Base-by-base conservation (phyloP, 2,888 invertebrate species). In the Eupithecia abbreviata region DNA sequence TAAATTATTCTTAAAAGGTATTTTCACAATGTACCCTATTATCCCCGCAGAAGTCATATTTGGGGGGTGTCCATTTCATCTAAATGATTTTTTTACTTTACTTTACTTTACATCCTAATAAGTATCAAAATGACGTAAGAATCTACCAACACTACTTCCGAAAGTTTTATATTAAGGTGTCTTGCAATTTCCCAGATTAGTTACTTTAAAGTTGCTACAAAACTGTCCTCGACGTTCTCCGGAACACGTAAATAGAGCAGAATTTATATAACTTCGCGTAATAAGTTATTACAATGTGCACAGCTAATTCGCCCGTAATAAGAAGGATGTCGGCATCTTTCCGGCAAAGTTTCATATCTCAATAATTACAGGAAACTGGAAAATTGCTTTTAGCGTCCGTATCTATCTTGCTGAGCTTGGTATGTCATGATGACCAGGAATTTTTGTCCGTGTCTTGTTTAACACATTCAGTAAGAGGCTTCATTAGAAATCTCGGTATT, bases 301-400 rank as follows among this genome's bases (percentile, higher is more conserved):
- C 68, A 77, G 12, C 73, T 58, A 78, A 72, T 72, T 71, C 55
- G 12, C 67, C 69, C 68, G 68, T 71, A 68, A 74, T 72, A 66
- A 73, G 79, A 79, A 82, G 81, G 84, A 85, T 83, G 83, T 83
- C 69, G 77, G 71, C 73, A 49, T 71, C 79, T 80, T 81, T 82
- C 84, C 82, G 82, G 78, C 71, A 73, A 74, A 80, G 83, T 84
- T 85, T 83, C 81, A 83, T 87, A 84, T 83, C 84, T 81, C 79
- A 81, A 78, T 86, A 83, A 86, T 86, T 82, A 82, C 87, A 85
- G 88, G 86, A 86, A 85, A 75, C 80, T 66, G 71, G 81, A 75
- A 84, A 85, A 85, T 88, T 85, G 77, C 82, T 81, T 81, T 77
- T 82, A 83, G 82, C 82, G 81, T 69, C 81, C 75, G 76, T 73